Base-by-base conservation (phyloP, 2,797 vertebrate genomes). In the Lithobates sylvaticus region DNA sequence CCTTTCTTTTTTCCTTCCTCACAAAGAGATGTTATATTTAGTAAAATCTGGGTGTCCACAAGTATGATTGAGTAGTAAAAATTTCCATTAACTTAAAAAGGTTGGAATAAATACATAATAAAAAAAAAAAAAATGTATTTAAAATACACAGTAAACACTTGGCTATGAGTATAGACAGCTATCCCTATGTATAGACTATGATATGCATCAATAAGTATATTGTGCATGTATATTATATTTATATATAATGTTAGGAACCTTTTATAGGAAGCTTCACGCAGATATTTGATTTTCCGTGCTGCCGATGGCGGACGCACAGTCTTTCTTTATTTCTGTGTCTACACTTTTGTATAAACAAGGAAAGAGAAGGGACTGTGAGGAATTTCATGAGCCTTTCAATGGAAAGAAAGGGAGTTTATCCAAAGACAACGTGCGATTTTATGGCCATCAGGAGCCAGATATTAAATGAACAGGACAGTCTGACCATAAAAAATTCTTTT, bases 201-300 rank as follows among this genome's bases (percentile, higher is more conserved):
- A 47, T 15, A 2, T 39, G 9, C 39, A 9, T 39, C 39, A 12
- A 47, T 15, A 47, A 15, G 15, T 47, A 47, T 47, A 47, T 47
- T 47, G 15, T 47, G 44, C 44, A 47, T 47, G 13, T 15, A 47
- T 1, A 18, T 3, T 54, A 13, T 47, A 47, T 44, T 13, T 47
- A 47, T 54, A 54, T 34, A 67, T 78, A 21, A 70, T 80, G 79
- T 85, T 80, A 85, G 77, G 58, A 65, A 50, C 71, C 69, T 78
- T 73, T 47, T 64, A 54, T 65, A 73, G 67, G 34, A 79, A 39
- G 70, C 74, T 75, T 79, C 70, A 79, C 50, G 73, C 32, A 13
- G 65, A 72, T 80, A 75, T 85, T 85, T 85, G 84, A 74, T 85
- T 85, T 85, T 85, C 84, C 76, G 13, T 15, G 27, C 10, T 3